Evolutionary conservation across 1,140 invertebrate species (phyloP).

Genomic region (Heliconius hermathena): DNA sequence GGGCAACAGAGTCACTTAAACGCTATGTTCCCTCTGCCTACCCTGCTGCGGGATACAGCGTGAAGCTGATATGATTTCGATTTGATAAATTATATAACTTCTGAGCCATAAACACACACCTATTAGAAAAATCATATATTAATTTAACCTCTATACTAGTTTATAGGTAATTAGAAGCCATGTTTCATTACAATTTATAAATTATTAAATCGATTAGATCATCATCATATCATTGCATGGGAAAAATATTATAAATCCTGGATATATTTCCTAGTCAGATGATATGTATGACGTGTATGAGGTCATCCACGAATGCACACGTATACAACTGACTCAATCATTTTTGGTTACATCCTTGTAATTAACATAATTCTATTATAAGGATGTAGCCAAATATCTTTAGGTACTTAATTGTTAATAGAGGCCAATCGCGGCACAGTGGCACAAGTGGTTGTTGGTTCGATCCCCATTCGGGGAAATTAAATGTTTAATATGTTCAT

Average conservation of each 20-base stretch:
- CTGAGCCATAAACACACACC: too few relatives aligned
- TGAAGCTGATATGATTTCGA: too few relatives aligned
- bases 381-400: too few relatives aligned
- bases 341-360: constrained; percentile 25
- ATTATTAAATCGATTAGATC: constrained; percentile 27
- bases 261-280: constrained; percentile 17
- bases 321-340: constrained; percentile 21
- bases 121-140: too few relatives aligned
- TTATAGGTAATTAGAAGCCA: constrained; percentile 19
- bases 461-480: too few relatives aligned
- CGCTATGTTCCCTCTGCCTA: too few relatives aligned
- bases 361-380: constrained; percentile 4
- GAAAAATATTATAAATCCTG: constrained; percentile 26
- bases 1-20: too few relatives aligned
- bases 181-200: constrained; percentile 20
- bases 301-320: constrained; percentile 19
- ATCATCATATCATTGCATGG: constrained; percentile 22
- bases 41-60: too few relatives aligned
- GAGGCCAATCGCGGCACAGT: too few relatives aligned
- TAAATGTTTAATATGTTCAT: too few relatives aligned
- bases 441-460: too few relatives aligned
- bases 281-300: constrained; percentile 17
- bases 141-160: neutral
- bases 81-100: neutral
- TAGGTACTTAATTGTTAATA: too few relatives aligned